These are phyloP conservation scores for Lypha dubia DNA, from an alignment of 2,888 invertebrate genomes.

Conservation along the genomic window DNA sequence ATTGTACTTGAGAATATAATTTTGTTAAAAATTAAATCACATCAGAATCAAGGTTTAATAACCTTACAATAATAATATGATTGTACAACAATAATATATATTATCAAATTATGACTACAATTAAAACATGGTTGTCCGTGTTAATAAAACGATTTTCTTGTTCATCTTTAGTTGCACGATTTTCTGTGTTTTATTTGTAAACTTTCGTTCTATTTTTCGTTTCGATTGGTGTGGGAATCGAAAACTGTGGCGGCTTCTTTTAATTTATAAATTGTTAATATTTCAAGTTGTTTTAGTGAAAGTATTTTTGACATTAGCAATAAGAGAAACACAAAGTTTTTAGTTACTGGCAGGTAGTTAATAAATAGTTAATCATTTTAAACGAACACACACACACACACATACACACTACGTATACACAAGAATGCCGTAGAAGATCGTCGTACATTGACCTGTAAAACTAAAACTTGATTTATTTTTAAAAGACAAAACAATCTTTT, in stretches of 20 bases:
- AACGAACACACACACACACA: background rate
- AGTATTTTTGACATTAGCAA: constrained; percentile 26
- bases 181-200: too few species aligned
- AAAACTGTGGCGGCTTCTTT: background rate
- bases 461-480: background rate
- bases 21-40: too few species aligned
- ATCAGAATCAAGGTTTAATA: too few species aligned
- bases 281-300: constrained; percentile 30
- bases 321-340: background rate
- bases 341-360: constrained; percentile 15
- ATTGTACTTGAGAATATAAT: too few species aligned
- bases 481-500: background rate
- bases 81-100: too few species aligned
- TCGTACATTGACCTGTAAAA: background rate
- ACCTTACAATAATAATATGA: too few species aligned
- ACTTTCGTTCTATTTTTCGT: background rate
- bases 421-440: constrained; percentile 2
- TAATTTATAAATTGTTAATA: background rate
- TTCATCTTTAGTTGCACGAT: too few species aligned
- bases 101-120: too few species aligned
- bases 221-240: too few species aligned
- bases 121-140: too few species aligned
- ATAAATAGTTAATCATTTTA: constrained; percentile 13
- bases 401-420: background rate
- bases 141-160: too few species aligned